phyloP scores from a whole-genome alignment of 2,888 invertebrate genomes.

The Tillus elongatus region DNA sequence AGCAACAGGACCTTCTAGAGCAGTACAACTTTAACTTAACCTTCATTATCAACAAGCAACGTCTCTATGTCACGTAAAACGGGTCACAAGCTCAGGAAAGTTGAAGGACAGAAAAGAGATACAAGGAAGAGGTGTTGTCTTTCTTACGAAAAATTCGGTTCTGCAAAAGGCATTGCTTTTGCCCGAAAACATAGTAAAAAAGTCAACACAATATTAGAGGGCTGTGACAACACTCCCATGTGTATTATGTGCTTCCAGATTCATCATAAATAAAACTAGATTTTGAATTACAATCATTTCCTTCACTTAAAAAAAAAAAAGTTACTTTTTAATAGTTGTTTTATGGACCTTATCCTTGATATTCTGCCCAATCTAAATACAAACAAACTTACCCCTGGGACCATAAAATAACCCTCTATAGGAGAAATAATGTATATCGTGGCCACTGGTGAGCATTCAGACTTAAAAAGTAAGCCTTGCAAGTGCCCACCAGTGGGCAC shows the following conservation, averaged over 20 bases:
- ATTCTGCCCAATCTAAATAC: conserved; percentile 2
- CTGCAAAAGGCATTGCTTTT: not conserved
- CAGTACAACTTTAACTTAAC: not conserved
- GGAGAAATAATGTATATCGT: too few species aligned
- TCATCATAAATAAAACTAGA: not conserved
- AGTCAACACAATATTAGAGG: not conserved
- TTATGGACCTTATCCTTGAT: not conserved
- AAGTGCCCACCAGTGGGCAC: conserved; percentile 4
- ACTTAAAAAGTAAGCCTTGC: conserved; percentile 1
- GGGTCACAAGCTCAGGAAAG: not conserved
- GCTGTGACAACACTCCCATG: conserved; percentile 2
- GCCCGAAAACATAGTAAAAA: not conserved
- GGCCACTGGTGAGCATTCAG: too few species aligned
- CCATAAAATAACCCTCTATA: not conserved
- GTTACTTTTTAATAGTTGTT: not conserved
- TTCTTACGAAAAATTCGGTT: not conserved
- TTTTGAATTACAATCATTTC: not conserved
- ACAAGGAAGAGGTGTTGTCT: conserved; percentile 1
- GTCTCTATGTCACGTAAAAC: not conserved
- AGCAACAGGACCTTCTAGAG: too few species aligned
- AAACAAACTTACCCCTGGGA: conserved; percentile 1
- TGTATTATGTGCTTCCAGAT: not conserved
- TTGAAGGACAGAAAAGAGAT: not conserved
- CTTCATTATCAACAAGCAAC: not conserved
- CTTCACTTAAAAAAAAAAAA: not conserved